Conservation (phyloP, 2,797 vertebrate species). For the Mus spretus region DNA sequence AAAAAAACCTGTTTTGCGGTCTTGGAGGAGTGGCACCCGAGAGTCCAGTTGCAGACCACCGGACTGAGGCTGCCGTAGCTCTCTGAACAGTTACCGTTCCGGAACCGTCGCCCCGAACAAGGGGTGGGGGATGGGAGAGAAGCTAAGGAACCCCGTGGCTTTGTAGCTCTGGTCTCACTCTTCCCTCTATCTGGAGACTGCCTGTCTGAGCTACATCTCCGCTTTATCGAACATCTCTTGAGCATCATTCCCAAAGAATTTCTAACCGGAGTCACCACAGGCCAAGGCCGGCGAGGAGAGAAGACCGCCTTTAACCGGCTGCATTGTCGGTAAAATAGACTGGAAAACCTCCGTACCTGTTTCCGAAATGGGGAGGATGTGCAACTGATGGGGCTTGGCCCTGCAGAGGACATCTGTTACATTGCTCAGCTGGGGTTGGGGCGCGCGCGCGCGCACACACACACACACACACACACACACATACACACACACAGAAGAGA, state of each 20-base stretch:
- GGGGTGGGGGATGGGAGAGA: not conserved
- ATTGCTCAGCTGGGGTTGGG: not conserved
- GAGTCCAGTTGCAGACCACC: not conserved
- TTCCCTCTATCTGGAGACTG: not conserved
- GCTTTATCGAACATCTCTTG: not conserved
- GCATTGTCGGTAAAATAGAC: not conserved
- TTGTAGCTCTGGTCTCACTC: not conserved
- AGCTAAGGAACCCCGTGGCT: not conserved
- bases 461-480: no score
- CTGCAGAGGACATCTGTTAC: not conserved
- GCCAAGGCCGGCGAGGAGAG: rapidly evolving
- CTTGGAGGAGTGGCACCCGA: not conserved
- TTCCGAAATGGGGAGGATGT: not conserved
- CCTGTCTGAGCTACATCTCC: rapidly evolving
- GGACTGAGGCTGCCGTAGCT: rapidly evolving
- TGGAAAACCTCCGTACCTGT: not conserved
- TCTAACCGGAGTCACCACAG: rapidly evolving
- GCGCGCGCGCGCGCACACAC: not conserved
- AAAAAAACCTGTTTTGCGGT: not conserved
- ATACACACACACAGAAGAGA: not conserved
- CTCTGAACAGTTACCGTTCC: not conserved
- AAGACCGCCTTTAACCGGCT: not conserved
- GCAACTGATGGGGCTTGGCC: not conserved
- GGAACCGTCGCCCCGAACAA: not conserved
- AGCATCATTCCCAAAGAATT: not conserved